Percentiles rank a stretch among this genome's conserved stretches.
Evolutionary conservation across 1,140 invertebrate genomes (phyloP).

Genomic region (Mylabris phalerata): DNA sequence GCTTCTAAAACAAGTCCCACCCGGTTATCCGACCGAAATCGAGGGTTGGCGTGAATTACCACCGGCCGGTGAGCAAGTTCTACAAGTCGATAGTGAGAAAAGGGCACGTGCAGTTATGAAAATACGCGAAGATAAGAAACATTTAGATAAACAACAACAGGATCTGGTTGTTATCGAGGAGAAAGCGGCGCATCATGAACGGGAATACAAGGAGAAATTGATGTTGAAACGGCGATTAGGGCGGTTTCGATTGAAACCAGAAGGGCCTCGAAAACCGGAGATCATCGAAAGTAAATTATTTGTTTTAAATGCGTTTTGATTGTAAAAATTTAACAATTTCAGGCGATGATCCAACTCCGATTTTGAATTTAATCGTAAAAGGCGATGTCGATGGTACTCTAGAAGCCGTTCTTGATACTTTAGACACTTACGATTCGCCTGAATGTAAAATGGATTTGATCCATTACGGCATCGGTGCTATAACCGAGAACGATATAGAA

Average conservation of each 20-base stretch:
- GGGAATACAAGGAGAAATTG: conserved; percentile 61
- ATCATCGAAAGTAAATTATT: conserved; percentile 40
- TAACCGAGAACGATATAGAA: conserved; percentile 79
- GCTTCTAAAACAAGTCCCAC: conserved; percentile 59
- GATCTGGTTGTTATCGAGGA: conserved; percentile 56
- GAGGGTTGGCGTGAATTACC: conserved; percentile 86
- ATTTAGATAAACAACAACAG: conserved; percentile 55
- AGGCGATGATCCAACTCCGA: conserved; percentile 42
- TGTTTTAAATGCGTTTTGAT: neutral
- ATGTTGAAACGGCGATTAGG: conserved; percentile 55
- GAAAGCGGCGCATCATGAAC: conserved; percentile 61
- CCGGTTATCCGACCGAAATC: conserved; percentile 80
- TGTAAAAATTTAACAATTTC: conserved; percentile 13
- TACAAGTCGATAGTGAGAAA: conserved; percentile 66
- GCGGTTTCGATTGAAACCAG: conserved; percentile 45
- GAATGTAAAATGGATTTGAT: conserved; percentile 78
- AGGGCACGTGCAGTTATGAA: conserved; percentile 59
- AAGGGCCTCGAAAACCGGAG: conserved; percentile 54
- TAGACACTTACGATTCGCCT: conserved; percentile 78
- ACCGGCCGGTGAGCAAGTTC: conserved; percentile 74
- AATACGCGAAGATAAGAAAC: conserved; percentile 51
- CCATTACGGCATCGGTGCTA: conserved; percentile 81
- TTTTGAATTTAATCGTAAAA: conserved; percentile 56
- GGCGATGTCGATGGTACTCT: conserved; percentile 84
- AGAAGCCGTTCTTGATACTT: conserved; percentile 87